Base-by-base conservation (phyloP, 2,113 vertebrate genomes). In the Tapirus terrestris region DNA sequence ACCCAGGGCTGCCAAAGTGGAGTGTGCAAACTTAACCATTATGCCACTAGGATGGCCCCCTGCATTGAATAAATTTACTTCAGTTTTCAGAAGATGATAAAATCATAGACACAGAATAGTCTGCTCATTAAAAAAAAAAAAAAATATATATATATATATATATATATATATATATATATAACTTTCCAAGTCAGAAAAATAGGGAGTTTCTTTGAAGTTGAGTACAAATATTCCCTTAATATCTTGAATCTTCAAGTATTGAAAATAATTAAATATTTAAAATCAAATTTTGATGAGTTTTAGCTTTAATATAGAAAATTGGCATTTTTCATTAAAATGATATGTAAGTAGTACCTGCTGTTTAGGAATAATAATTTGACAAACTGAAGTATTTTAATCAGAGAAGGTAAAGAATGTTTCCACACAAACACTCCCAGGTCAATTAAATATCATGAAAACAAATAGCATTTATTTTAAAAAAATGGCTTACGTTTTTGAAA, bases 181-280 rank as follows among this genome's bases (percentile, higher is more conserved):
- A 53, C 51, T 53, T 53, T 53, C 61, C 8, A 96, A 90, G 7
- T 61, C 18, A 91, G 23, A 94, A 96, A 97, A 73, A 23, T 70
- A 67, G 70, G 33, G 6, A 23, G 39, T 45, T 27, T 53, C 91
- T 48, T 16, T 82, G 56, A 72, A 84, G 8, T 23, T 48, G 89
- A 81, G 9, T 67, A 79, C 2, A 85, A 63, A 65, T 67, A 0
- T 65, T 87, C 23, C 33, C 21, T n/a, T 83, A 94, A 36, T 89
- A 92, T 48, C 48, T 94, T 92, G 20, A 91, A 76, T 3, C 21
- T n/a, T 67, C 23, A 65, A 94, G 53, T 58, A 6, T 21, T 79
- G 63, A 76, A 73, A 90, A 72, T 1, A 60, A 72, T 65, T 89
- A 68, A 79, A 70, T 61, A 51, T 79, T 56, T 89, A 77, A 94